Evolutionary conservation across 2,113 vertebrate species (phyloP).

Genomic region (Zosterops pallidus): DNA sequence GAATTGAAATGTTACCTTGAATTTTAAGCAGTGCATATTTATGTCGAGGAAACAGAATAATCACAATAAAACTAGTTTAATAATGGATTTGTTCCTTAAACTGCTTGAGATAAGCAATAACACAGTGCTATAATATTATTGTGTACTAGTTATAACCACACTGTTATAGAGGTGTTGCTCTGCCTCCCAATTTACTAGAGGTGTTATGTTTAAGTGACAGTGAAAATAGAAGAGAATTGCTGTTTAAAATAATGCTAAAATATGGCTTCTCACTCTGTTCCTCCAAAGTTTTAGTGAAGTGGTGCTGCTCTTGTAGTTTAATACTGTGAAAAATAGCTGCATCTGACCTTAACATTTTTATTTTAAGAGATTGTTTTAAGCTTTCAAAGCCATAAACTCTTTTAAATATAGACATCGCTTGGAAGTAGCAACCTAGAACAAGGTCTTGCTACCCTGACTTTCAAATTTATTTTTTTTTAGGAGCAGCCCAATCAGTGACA

Average conservation of each 20-base stretch:
- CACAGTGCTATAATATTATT: neutral
- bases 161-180: neutral
- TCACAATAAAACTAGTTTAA: neutral
- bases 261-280: neutral
- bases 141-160: neutral
- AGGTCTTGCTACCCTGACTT: neutral
- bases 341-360: neutral
- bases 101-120: neutral
- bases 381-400: neutral
- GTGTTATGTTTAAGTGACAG: neutral
- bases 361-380: slow-evolving; percentile 4
- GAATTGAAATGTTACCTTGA: slow-evolving; percentile 34
- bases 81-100: neutral
- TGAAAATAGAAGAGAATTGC: neutral
- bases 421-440: neutral
- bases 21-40: slow-evolving; percentile 4
- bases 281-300: neutral
- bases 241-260: neutral
- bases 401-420: neutral
- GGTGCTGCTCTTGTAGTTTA: neutral
- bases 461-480: neutral
- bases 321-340: neutral
- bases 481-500: neutral
- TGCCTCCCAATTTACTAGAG: neutral
- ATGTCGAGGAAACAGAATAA: neutral